Percentiles rank a stretch among this genome's conserved stretches.
These are phyloP conservation scores for Salmo trutta DNA, from an alignment of 2,797 vertebrate genomes.

Conservation along the genomic window DNA sequence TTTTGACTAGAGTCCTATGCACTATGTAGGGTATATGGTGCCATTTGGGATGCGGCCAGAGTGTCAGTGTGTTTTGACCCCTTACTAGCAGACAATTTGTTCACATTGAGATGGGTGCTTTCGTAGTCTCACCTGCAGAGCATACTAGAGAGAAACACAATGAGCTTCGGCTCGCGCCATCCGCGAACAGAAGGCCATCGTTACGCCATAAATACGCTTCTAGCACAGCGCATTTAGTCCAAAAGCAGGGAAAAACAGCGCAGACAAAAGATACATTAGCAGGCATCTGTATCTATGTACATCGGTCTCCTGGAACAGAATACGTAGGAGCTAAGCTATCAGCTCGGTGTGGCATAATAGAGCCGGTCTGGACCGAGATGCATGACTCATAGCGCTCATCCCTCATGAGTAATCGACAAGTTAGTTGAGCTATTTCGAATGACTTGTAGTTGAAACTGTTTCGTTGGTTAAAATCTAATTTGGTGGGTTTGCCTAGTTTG, in stretches of 20 bases:
- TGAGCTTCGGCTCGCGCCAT: slow-evolving; percentile 45
- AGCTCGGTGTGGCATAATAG: slow-evolving; percentile 26
- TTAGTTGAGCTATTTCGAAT: not conserved
- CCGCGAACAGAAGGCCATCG: slow-evolving; percentile 16
- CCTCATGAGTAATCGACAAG: not conserved
- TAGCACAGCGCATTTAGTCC: slow-evolving; percentile 47
- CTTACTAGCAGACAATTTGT: slow-evolving; percentile 39
- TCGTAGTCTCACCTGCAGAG: slow-evolving; percentile 64
- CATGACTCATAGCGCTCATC: not conserved
- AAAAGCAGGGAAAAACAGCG: slow-evolving; percentile 45
- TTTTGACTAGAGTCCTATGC: not conserved
- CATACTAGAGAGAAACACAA: slow-evolving; percentile 50
- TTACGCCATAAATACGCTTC: slow-evolving; percentile 58
- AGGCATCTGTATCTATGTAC: slow-evolving; percentile 38
- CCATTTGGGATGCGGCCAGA: not conserved
- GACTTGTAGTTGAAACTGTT: not conserved
- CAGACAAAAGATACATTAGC: slow-evolving; percentile 44
- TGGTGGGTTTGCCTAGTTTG: slow-evolving; percentile 19
- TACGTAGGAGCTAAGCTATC: slow-evolving; percentile 4
- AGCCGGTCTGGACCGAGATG: not conserved
- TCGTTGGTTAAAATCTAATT: not conserved
- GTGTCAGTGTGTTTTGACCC: slow-evolving; percentile 57
- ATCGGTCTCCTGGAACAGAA: not conserved
- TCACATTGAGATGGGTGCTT: slow-evolving; percentile 61
- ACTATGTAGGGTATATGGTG: not conserved